Percentiles rank a stretch among this genome's conserved stretches.
These are phyloP conservation scores for Ormyrus pomaceus DNA, from an alignment of 2,888 invertebrate species.

Conservation along the genomic window DNA sequence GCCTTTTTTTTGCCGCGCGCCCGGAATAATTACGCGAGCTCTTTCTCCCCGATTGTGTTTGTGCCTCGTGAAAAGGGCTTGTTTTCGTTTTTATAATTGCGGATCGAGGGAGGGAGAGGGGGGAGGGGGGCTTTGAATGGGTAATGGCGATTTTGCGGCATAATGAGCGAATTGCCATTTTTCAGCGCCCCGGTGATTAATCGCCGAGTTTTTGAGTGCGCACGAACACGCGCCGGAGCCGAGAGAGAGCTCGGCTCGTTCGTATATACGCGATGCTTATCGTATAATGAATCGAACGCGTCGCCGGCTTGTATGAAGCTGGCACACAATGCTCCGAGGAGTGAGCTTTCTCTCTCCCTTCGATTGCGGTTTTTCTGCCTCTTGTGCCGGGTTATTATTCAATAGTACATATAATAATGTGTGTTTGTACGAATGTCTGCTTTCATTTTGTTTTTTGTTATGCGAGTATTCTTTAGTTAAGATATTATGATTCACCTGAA, in stretches of 20 bases:
- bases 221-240: not conserved
- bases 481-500: too few relatives aligned
- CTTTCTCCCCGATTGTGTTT: not conserved
- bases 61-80: constrained; percentile 17
- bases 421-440: too few relatives aligned
- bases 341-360: too few relatives aligned
- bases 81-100: constrained; percentile 28
- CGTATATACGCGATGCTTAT: not conserved
- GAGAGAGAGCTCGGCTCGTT: constrained; percentile 1
- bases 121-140: not conserved
- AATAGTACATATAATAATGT: too few relatives aligned
- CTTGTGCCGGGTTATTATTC: too few relatives aligned
- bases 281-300: constrained; percentile 13
- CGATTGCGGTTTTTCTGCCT: too few relatives aligned
- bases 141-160: constrained; percentile 19
- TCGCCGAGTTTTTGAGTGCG: constrained; percentile 9
- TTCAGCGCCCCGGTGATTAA: constrained; percentile 28
- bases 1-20: constrained; percentile 9
- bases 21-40: constrained; percentile 16
- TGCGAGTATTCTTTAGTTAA: too few relatives aligned
- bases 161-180: constrained; percentile 43
- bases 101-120: not conserved
- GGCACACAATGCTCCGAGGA: too few relatives aligned
- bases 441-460: too few relatives aligned
- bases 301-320: not conserved